Conservation (phyloP, 1,140 invertebrate species). For the Neodiprion virginianus region DNA sequence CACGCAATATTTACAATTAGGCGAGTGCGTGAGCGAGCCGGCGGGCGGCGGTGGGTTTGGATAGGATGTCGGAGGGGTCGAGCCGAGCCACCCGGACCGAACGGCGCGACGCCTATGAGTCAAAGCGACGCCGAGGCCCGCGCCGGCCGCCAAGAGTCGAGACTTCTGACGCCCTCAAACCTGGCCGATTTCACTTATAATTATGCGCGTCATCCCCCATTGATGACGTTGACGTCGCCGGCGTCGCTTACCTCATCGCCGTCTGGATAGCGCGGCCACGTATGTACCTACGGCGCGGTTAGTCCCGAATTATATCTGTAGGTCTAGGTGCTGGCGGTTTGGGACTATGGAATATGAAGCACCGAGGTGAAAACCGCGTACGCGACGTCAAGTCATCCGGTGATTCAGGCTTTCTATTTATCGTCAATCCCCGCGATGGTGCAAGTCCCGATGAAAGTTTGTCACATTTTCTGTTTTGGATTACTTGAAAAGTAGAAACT, state of each 20-base stretch:
- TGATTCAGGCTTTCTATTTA: too few species aligned
- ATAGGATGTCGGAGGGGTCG: too few species aligned
- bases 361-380: too few species aligned
- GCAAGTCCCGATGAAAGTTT: too few species aligned
- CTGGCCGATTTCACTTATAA: too few species aligned
- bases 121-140: background rate
- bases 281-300: background rate
- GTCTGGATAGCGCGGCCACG: background rate
- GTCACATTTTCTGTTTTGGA: too few species aligned
- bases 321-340: too few species aligned
- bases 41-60: background rate
- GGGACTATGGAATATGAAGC: too few species aligned
- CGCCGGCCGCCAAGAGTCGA: background rate
- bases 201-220: background rate
- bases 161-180: background rate
- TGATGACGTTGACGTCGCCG: background rate
- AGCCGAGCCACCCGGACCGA: background rate
- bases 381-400: too few species aligned
- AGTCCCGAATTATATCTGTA: too few species aligned
- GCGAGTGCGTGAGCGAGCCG: background rate
- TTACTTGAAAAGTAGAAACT: too few species aligned
- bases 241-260: background rate
- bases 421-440: too few species aligned
- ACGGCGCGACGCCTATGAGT: background rate
- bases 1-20: slow-evolving; percentile 51